These are phyloP conservation scores for Drosophila baimaii DNA, from an alignment of 1,140 invertebrate genomes.

Conservation along the genomic window DNA sequence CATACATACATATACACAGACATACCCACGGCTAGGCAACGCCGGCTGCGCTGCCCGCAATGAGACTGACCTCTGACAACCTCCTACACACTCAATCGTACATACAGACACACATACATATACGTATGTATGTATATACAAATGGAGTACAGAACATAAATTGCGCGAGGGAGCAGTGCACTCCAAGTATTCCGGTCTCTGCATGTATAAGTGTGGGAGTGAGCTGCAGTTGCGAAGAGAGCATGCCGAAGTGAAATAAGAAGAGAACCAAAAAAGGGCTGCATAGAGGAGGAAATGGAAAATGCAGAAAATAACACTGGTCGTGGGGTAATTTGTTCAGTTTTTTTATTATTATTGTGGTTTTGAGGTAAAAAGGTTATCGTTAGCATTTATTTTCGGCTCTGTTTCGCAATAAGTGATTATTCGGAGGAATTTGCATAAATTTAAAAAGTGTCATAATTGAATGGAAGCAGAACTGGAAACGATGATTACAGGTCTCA, in stretches of 20 bases:
- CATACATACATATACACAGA: slow-evolving; percentile 39
- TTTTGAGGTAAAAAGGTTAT: slow-evolving; percentile 30
- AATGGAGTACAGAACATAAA: slow-evolving; percentile 60
- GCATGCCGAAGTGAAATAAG: not conserved
- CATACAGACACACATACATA: slow-evolving; percentile 16
- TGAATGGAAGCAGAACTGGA: slow-evolving; percentile 27
- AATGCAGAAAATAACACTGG: slow-evolving; percentile 45
- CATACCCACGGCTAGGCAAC: slow-evolving; percentile 45
- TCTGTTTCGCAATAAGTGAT: slow-evolving; percentile 40
- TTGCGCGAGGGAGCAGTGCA: slow-evolving; percentile 76
- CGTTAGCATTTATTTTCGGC: slow-evolving; percentile 39
- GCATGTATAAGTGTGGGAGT: slow-evolving; percentile 31
- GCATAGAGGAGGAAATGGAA: slow-evolving; percentile 12
- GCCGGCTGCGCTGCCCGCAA: slow-evolving; percentile 63
- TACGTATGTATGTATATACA: slow-evolving; percentile 40
- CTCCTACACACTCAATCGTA: slow-evolving; percentile 68
- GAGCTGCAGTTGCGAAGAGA: slow-evolving; percentile 29
- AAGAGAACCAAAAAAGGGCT: slow-evolving; percentile 38
- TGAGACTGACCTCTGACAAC: slow-evolving; percentile 82
- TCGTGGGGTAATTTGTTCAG: slow-evolving; percentile 19
- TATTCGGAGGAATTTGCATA: slow-evolving; percentile 29
- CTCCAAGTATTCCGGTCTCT: slow-evolving; percentile 61
- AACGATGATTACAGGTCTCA: slow-evolving; percentile 36
- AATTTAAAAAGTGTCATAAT: slow-evolving; percentile 22
- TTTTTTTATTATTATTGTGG: not conserved